A percentile compares a stretch with the other conserved stretches of the same genome.
phyloP scores from a whole-genome alignment of 2,797 vertebrate genomes.

The Mormyrops boulengeri region DNA sequence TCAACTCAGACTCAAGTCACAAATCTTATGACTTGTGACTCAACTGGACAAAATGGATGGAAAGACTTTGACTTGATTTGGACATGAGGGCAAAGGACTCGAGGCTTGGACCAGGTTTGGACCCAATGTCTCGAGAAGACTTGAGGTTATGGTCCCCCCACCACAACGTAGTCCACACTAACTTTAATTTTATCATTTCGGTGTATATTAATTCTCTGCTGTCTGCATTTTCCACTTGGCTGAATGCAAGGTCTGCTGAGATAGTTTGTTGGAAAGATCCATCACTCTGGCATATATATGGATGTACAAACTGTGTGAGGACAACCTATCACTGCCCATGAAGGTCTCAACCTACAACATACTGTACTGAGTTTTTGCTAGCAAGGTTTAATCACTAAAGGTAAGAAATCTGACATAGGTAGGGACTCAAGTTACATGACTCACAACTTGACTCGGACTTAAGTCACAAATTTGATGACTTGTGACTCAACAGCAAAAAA shows the following conservation, averaged over 20 bases:
- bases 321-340: not conserved
- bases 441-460: not conserved
- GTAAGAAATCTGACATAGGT: not conserved
- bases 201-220: not conserved
- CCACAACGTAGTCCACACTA: not conserved
- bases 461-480: not conserved
- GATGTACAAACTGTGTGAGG: not conserved
- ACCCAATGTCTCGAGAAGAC: not conserved
- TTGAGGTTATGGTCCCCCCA: not conserved
- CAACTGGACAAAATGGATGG: not conserved
- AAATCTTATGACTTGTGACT: not conserved
- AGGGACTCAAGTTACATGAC: not conserved
- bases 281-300: not conserved
- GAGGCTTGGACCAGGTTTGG: not conserved
- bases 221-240: not conserved
- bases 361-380: not conserved
- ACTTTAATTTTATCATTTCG: not conserved
- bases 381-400: not conserved
- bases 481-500: not conserved
- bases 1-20: not conserved
- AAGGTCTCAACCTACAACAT: not conserved
- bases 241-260: not conserved
- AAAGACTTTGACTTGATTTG: not conserved
- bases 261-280: not conserved
- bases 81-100: not conserved